These are phyloP conservation scores for Stomorhina lunata DNA, from an alignment of 2,888 invertebrate species.

Conservation along the genomic window DNA sequence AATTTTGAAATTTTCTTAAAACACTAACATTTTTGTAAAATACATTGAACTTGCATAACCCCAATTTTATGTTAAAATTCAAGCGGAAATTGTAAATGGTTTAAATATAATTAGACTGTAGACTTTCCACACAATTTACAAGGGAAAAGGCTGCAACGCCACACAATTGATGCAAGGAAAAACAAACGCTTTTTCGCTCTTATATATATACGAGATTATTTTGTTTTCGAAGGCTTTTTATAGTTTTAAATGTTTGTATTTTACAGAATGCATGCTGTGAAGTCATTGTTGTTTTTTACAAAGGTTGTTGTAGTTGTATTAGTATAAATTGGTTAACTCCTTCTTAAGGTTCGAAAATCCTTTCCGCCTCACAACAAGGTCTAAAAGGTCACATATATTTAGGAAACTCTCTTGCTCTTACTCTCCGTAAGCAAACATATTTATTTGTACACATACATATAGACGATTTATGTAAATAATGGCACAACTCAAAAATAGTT, in stretches of 20 bases:
- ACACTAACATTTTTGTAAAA: too few species aligned
- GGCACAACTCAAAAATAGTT: too few species aligned
- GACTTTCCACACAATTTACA: too few species aligned
- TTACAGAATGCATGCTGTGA: slow-evolving; percentile 25
- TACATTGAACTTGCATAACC: too few species aligned
- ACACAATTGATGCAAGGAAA: neutral
- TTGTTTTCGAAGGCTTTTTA: neutral
- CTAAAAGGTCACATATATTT: slow-evolving; percentile 36
- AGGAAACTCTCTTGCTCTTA: neutral
- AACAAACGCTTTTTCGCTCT: neutral
- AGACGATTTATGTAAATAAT: too few species aligned
- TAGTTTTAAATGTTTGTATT: neutral
- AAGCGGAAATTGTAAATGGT: too few species aligned
- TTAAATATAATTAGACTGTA: too few species aligned
- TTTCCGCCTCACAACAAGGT: neutral
- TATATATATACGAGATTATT: neutral
- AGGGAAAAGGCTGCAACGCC: too few species aligned
- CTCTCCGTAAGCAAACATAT: neutral
- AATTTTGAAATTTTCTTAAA: too few species aligned
- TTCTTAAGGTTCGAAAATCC: neutral
- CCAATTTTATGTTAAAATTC: too few species aligned
- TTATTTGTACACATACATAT: too few species aligned
- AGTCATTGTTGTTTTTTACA: slow-evolving; percentile 19
- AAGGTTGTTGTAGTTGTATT: neutral
- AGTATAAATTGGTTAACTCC: slow-evolving; percentile 1